Evolutionary conservation across 1,140 invertebrate genomes (phyloP).

Genomic region (Asbolus verrucosus): DNA sequence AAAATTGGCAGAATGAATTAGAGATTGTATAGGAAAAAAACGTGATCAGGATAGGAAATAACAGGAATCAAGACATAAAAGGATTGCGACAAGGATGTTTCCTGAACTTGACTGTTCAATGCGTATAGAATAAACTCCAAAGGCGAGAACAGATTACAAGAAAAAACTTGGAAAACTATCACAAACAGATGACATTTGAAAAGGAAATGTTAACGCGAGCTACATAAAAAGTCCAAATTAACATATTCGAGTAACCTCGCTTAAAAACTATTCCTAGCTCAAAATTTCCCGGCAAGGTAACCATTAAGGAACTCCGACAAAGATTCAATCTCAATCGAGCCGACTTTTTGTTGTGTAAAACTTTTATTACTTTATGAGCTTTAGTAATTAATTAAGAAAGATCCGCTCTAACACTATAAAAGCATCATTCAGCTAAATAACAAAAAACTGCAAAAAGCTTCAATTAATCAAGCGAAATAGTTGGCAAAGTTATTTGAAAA

Average conservation of each 20-base stretch:
- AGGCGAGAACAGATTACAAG: background rate
- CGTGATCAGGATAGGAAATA: background rate
- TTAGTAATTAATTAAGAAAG: background rate
- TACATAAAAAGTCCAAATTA: no score
- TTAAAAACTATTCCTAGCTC: no score
- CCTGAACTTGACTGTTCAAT: constrained; percentile 1
- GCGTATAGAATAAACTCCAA: background rate
- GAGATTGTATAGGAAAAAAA: constrained; percentile 2
- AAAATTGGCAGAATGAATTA: constrained; percentile 6
- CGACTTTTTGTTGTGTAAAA: no score
- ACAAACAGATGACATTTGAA: background rate
- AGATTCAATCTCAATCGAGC: no score
- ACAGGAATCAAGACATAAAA: background rate
- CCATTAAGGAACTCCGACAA: no score
- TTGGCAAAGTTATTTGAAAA: background rate
- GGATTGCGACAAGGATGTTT: constrained; percentile 1
- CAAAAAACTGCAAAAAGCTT: background rate
- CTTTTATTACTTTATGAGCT: no score
- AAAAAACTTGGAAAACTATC: constrained; percentile 1
- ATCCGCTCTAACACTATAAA: background rate
- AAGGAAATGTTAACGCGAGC: background rate
- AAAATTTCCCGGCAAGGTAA: no score
- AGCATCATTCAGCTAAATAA: background rate
- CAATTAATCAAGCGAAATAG: background rate
- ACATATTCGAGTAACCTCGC: no score